Evolutionary conservation across 2,888 invertebrate species (phyloP), one percentile per base, ranked within the genome.

Genomic region (Sphecodes monilicornis): DNA sequence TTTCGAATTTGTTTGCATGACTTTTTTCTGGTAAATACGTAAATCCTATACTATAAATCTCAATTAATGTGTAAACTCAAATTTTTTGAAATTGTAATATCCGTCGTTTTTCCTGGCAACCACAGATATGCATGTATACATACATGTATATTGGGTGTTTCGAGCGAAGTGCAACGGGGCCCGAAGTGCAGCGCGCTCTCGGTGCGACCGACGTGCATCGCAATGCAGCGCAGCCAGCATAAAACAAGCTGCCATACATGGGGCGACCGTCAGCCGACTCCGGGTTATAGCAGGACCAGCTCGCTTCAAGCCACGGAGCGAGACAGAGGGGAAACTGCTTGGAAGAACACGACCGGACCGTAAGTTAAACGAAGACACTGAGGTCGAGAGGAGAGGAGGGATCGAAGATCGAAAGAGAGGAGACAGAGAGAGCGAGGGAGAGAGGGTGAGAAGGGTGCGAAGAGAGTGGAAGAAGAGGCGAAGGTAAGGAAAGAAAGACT

Each of bases 211-310:
- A 82, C 87, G 90, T 89, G 92, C 91, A 91, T 91, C 91, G 91
- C 92, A 91, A 91, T 92, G 92, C 91, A 91, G 91, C 91, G 91
- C 92, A 90, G 91, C 91, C 93, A 90, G 93, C 91, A 94, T 94
- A 93, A 94, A 94, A 94, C 94, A 94, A 94, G 94, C 94, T 94
- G 94, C 94, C 94, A 94, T 94, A 94, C 94, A 94, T 94, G 94
- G 94, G 94, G 94, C 93, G 94, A 94, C 93, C 94, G 94, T 94
- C 94, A 93, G 92, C 92, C 92, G 90, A 92, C 92, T 92, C 92
- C 90, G 89, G 91, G 91, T 91, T 93, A 93, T 92, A 92, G 92
- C 91, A 91, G 91, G 91, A 92, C 92, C 92, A 90, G 91, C 90
- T 86, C 82, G 77, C 83, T 85, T 70, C 80, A 79, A 82, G 85